Conservation (phyloP, 1,140 invertebrate genomes). For the Laupala kohalensis region DNA sequence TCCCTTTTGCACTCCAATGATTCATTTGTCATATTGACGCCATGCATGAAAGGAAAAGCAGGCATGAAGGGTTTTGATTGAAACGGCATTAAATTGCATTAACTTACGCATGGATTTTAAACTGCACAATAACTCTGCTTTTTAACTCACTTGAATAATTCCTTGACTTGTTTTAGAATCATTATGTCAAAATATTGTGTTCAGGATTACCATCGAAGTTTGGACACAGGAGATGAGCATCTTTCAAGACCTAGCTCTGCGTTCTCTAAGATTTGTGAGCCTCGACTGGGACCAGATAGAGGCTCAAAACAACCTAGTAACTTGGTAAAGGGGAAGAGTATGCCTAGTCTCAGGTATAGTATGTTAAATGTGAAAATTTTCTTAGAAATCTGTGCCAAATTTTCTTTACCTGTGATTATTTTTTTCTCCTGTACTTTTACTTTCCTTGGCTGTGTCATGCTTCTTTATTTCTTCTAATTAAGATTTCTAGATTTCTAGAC, state of each 20-base stretch:
- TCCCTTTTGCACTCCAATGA: too few species aligned
- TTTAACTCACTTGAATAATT: too few species aligned
- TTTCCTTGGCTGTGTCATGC: slow-evolving; percentile 20
- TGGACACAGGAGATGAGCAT: slow-evolving; percentile 59
- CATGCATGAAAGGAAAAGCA: too few species aligned
- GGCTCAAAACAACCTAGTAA: slow-evolving; percentile 40
- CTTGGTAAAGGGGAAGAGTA: slow-evolving; percentile 84
- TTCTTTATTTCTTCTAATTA: neutral
- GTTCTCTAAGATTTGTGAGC: slow-evolving; percentile 42
- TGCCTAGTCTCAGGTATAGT: slow-evolving; percentile 78
- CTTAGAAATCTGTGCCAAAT: neutral
- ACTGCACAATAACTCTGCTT: too few species aligned
- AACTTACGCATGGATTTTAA: too few species aligned
- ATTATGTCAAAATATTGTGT: neutral
- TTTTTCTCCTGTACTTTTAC: slow-evolving; percentile 29
- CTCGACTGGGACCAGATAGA: slow-evolving; percentile 26
- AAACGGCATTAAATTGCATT: too few species aligned
- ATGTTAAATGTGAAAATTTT: neutral
- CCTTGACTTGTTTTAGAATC: too few species aligned
- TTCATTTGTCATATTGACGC: too few species aligned
- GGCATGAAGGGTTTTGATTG: too few species aligned
- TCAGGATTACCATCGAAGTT: slow-evolving; percentile 63
- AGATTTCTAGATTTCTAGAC: neutral
- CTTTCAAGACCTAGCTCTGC: slow-evolving; percentile 50
- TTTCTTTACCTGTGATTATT: neutral